Conservation (phyloP, 2,888 invertebrate genomes). For the Exocentrus adspersus region DNA sequence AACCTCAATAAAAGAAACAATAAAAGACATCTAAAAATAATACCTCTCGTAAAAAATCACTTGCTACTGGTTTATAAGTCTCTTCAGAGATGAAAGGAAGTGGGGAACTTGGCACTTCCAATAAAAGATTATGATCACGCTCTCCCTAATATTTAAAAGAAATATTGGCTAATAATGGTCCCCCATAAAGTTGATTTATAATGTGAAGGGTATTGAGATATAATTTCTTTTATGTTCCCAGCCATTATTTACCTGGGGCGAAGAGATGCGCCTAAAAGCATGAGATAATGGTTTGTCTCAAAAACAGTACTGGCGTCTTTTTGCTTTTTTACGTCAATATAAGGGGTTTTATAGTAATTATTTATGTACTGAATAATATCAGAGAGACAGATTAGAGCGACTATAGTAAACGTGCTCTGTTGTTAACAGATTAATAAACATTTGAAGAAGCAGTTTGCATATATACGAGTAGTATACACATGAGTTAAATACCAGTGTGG, state of each 20-base stretch:
- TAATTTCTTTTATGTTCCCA: neutral
- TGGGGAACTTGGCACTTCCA: constrained; percentile 25
- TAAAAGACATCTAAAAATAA: constrained; percentile 25
- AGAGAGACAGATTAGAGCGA: too few species aligned
- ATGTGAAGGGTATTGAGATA: neutral
- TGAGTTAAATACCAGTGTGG: too few species aligned
- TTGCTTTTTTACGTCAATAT: too few species aligned
- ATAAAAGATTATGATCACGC: constrained; percentile 37
- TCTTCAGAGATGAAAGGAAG: constrained; percentile 19
- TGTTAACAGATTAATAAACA: too few species aligned
- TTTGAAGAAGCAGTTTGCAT: too few species aligned
- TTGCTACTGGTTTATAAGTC: constrained; percentile 24
- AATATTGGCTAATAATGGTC: constrained; percentile 39
- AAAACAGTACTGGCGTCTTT: too few species aligned
- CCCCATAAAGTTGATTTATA: constrained; percentile 25
- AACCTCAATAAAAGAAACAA: constrained; percentile 29
- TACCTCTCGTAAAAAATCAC: constrained; percentile 27
- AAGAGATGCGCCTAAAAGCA: too few species aligned
- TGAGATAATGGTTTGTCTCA: too few species aligned
- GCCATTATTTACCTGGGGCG: neutral
- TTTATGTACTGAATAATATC: too few species aligned
- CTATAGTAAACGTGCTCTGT: too few species aligned
- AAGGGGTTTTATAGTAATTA: too few species aligned
- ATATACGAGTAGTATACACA: too few species aligned
- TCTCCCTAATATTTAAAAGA: constrained; percentile 36